A percentile compares a stretch with the other conserved stretches of the same genome.
Conservation (phyloP, 2,797 vertebrate genomes). For the Limnodromus scolopaceus region DNA sequence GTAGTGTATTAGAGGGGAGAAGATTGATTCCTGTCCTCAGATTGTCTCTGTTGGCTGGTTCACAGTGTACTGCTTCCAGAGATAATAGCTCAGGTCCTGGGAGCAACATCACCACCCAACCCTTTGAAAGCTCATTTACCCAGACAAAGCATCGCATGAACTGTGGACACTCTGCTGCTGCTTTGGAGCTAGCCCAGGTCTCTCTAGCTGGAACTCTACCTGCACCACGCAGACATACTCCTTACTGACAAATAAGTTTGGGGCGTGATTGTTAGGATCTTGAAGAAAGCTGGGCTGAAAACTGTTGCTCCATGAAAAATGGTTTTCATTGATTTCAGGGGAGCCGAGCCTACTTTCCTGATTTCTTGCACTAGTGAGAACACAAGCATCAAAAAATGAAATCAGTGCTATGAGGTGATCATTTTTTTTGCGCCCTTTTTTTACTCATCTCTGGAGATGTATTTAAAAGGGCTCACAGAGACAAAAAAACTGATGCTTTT, state of each 20-base stretch:
- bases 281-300: not conserved
- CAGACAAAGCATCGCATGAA: not conserved
- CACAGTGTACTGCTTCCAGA: not conserved
- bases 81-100: not conserved
- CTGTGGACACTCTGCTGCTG: not conserved
- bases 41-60: not conserved
- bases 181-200: not conserved
- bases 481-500: not conserved
- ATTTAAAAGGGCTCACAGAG: not conserved
- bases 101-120: not conserved
- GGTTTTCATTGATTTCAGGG: not conserved
- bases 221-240: not conserved
- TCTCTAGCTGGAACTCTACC: not conserved
- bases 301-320: not conserved
- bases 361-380: not conserved
- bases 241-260: not conserved
- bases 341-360: not conserved
- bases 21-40: not conserved
- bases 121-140: not conserved
- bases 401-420: rapidly evolving
- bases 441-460: not conserved
- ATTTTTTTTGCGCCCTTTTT: not conserved
- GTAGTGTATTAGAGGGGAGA: not conserved
- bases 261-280: not conserved
- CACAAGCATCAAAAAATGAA: not conserved